Evolutionary conservation across 2,888 invertebrate genomes (phyloP).

Genomic region (Parascotia fuliginaria): DNA sequence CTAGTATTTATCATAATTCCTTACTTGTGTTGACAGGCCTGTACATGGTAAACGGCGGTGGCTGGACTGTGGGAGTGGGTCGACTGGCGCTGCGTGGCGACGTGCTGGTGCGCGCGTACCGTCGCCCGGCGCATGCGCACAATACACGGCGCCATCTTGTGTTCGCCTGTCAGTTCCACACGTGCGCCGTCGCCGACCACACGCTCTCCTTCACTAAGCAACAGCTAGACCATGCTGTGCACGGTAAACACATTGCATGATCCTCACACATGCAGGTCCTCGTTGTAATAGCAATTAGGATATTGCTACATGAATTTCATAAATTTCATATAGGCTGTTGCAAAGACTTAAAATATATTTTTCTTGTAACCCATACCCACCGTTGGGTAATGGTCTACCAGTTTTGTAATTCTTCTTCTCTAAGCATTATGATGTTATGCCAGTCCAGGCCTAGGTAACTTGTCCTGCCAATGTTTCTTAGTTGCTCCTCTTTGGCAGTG

Average conservation of each 20-base stretch:
- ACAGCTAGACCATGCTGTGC: slow-evolving; percentile 94
- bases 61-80: slow-evolving; percentile 87
- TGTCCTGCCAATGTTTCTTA: too few relatives aligned
- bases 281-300: background rate
- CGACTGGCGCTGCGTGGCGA: slow-evolving; percentile 92
- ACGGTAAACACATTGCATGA: slow-evolving; percentile 82
- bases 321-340: too few relatives aligned
- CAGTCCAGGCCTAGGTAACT: too few relatives aligned
- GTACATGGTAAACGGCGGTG: slow-evolving; percentile 89
- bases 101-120: slow-evolving; percentile 96
- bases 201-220: slow-evolving; percentile 93
- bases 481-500: too few relatives aligned
- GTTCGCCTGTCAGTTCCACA: slow-evolving; percentile 97
- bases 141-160: slow-evolving; percentile 88
- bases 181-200: slow-evolving; percentile 95
- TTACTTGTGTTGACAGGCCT: slow-evolving; percentile 76
- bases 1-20: background rate
- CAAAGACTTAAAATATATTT: too few relatives aligned
- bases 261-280: background rate
- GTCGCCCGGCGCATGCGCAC: slow-evolving; percentile 83
- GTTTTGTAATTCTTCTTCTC: too few relatives aligned
- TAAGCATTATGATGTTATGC: too few relatives aligned
- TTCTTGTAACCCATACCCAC: too few relatives aligned
- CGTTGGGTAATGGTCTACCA: too few relatives aligned
- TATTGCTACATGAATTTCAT: too few relatives aligned